Evolutionary conservation across 2,888 invertebrate genomes (phyloP).

Genomic region (Pyralis farinalis): DNA sequence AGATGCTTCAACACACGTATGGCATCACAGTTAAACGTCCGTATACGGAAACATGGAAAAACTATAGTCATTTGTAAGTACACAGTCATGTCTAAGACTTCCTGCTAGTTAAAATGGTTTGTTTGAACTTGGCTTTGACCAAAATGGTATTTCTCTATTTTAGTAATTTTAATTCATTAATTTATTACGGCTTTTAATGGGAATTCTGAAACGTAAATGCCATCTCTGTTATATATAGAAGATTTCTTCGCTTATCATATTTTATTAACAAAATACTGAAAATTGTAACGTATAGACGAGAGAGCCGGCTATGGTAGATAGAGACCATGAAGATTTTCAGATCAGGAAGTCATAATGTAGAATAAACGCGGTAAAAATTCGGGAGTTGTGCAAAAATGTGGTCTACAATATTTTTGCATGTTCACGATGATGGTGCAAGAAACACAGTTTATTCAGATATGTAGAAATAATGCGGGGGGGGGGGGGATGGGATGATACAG

Average conservation of each 20-base stretch:
- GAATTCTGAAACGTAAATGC: not conserved
- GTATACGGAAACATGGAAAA: slow-evolving; percentile 15
- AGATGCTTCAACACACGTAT: slow-evolving; percentile 32
- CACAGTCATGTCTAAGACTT: slow-evolving; percentile 1
- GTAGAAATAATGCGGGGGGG: no score
- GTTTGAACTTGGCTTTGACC: not conserved
- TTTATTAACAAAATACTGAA: not conserved
- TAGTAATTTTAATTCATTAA: not conserved
- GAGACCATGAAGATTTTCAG: no score
- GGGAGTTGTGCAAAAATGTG: no score
- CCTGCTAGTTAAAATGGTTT: not conserved
- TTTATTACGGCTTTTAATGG: not conserved
- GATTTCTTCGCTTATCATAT: not conserved
- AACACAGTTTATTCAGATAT: no score
- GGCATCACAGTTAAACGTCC: slow-evolving; percentile 35
- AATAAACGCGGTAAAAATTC: no score
- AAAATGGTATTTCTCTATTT: not conserved
- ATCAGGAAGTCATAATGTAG: no score
- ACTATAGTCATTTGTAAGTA: slow-evolving; percentile 8
- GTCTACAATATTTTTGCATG: no score
- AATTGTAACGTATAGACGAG: no score
- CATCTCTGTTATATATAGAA: not conserved
- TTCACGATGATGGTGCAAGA: no score
- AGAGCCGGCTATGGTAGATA: no score
- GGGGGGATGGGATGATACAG: no score